Evolutionary conservation across 2,888 invertebrate species (phyloP), one percentile per base, ranked within the genome.

Genomic region (Pandemis corylana): DNA sequence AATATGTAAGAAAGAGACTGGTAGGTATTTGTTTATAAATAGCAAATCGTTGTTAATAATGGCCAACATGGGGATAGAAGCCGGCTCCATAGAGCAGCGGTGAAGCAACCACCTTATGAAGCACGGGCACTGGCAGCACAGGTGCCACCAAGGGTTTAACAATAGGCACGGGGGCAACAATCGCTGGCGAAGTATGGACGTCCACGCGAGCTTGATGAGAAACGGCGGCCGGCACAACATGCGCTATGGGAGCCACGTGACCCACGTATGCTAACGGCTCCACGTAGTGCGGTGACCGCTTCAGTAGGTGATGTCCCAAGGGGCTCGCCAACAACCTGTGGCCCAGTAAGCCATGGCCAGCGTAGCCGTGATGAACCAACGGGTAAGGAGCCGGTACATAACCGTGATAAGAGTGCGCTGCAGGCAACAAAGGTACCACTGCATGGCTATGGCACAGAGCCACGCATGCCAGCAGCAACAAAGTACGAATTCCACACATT

Each of bases 131-230:
- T 46, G 85, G 83, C 4, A 88, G 61, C 0, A 88, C 80, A 3
- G 90, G 88, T 0, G 88, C 83, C 2, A 87, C 80, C 1, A 88
- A 77, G 5, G 88, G 84, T 71, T 87, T 87, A 2, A 88, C 82
- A 2, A 89, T 81, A 1, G 89, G 83, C 5, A 84, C 67, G 0
- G 86, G 82, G 9, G 82, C 77, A 0, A 88, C 80, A 2, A 90
- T 78, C 9, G 87, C 85, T 13, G 90, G 89, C 0, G 87, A 81
- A 5, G 88, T 81, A 44, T 91, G 95, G 42, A 95, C 88, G 79
- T 95, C 94, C 51, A 94, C 83, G 12, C 95, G 92, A 76, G 95
- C 94, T 80, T 95, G 95, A 77, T 95, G 95, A 6, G 95, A 95
- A 0, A 95, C 93, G 0, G 95, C 92, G 4, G 92, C 88, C 56